Conservation (phyloP, 1,140 invertebrate genomes). For the Dendrolimus punctatus region DNA sequence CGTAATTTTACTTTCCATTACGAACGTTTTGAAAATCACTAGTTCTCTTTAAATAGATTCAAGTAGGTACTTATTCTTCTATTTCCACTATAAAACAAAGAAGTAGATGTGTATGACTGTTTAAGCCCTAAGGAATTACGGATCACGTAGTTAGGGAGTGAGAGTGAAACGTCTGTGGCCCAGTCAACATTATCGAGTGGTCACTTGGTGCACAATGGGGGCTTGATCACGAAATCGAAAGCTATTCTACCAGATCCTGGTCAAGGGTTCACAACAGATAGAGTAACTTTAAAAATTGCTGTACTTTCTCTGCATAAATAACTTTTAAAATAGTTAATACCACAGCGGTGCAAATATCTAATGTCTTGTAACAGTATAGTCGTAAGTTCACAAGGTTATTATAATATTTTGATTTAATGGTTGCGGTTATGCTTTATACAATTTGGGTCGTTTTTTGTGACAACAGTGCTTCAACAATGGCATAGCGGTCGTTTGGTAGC, state of each 20-base stretch:
- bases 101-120: slow-evolving; percentile 14
- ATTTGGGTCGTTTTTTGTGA: background rate
- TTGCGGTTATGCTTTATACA: too few species aligned
- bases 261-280: slow-evolving; percentile 42
- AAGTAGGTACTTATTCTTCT: too few species aligned
- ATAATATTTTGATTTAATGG: too few species aligned
- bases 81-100: slow-evolving; percentile 3
- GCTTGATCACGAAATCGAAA: slow-evolving; percentile 52
- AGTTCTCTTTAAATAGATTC: too few species aligned
- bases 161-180: slow-evolving; percentile 43
- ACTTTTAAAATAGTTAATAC: too few species aligned
- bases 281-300: too few species aligned
- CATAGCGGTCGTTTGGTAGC: slow-evolving; percentile 4
- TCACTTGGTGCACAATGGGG: slow-evolving; percentile 33
- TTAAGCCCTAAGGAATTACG: slow-evolving; percentile 24
- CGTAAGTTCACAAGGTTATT: too few species aligned
- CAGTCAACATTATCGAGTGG: slow-evolving; percentile 59
- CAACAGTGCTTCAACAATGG: background rate
- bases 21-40: slow-evolving; percentile 1
- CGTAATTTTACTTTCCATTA: slow-evolving; percentile 17
- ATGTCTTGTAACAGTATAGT: too few species aligned
- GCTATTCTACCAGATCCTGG: slow-evolving; percentile 36
- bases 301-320: too few species aligned
- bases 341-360: too few species aligned
- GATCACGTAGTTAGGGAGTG: slow-evolving; percentile 21